Evolutionary conservation across 2,113 vertebrate species (phyloP).

Genomic region (Synodontis membranacea): DNA sequence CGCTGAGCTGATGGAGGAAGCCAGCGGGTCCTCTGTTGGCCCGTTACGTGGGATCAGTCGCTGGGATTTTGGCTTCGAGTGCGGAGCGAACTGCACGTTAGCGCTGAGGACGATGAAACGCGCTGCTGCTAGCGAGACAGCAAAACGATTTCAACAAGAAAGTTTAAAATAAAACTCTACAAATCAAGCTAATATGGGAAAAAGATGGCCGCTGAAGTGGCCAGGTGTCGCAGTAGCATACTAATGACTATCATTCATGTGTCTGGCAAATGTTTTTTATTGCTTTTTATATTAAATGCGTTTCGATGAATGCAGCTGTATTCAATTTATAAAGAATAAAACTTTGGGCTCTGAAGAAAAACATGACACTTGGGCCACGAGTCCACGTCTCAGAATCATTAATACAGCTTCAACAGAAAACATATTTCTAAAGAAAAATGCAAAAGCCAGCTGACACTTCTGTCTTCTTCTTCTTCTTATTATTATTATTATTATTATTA

Average conservation of each 20-base stretch:
- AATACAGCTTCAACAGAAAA: too few relatives aligned
- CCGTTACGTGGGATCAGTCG: constrained; percentile 37
- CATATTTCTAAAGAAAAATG: too few relatives aligned
- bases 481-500: too few relatives aligned
- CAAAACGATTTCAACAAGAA: not conserved
- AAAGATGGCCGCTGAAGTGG: not conserved
- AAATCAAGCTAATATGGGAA: not conserved
- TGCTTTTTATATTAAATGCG: not conserved
- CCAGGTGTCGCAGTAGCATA: too few relatives aligned
- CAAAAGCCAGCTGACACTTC: too few relatives aligned
- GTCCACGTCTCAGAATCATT: not conserved
- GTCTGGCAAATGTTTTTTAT: not conserved
- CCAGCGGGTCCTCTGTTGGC: constrained; percentile 32
- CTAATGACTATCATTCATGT: not conserved
- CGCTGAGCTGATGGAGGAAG: constrained; percentile 5
- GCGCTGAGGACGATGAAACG: not conserved
- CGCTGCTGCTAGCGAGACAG: not conserved
- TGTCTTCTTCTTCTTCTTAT: too few relatives aligned
- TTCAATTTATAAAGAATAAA: not conserved
- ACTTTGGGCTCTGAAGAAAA: not conserved
- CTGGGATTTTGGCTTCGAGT: constrained; percentile 55
- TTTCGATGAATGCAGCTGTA: not conserved
- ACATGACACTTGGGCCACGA: not conserved
- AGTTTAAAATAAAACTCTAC: not conserved
- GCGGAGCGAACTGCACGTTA: not conserved